Percentiles rank a stretch among this genome's conserved stretches.
Conservation (phyloP, 2,888 invertebrate genomes). For the Neria commutata region DNA sequence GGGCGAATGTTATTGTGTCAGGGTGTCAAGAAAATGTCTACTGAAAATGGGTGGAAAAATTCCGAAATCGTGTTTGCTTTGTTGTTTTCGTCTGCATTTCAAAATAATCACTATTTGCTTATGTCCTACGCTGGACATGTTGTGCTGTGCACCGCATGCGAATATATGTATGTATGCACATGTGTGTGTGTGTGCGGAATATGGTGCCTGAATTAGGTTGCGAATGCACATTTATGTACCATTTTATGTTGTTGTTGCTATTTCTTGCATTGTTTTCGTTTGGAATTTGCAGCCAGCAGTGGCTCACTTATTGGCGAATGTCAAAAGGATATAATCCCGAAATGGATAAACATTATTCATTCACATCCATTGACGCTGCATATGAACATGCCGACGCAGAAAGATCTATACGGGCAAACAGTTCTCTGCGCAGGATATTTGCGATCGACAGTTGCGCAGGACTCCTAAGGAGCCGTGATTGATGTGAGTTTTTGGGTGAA, state of each 20-base stretch:
- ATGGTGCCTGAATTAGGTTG: slow-evolving; percentile 3
- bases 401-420: neutral
- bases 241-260: neutral
- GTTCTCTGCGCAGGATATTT: neutral
- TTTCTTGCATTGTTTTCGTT: slow-evolving; percentile 8
- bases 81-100: slow-evolving; percentile 11
- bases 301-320: slow-evolving; percentile 25
- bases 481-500: slow-evolving; percentile 3
- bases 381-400: neutral
- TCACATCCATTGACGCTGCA: neutral
- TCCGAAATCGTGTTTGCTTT: slow-evolving; percentile 12
- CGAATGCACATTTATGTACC: slow-evolving; percentile 10
- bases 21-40: slow-evolving; percentile 14
- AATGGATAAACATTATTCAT: slow-evolving; percentile 25
- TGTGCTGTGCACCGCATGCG: slow-evolving; percentile 1
- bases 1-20: slow-evolving; percentile 25
- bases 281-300: slow-evolving; percentile 22
- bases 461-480: neutral
- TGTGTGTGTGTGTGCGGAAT: slow-evolving; percentile 3
- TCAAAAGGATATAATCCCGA: slow-evolving; percentile 30
- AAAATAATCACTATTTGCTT: slow-evolving; percentile 21
- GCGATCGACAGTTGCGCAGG: neutral
- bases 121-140: neutral
- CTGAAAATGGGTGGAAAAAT: neutral
- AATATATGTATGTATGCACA: neutral